Conservation (phyloP, 1,140 invertebrate species). For the Popillia japonica region DNA sequence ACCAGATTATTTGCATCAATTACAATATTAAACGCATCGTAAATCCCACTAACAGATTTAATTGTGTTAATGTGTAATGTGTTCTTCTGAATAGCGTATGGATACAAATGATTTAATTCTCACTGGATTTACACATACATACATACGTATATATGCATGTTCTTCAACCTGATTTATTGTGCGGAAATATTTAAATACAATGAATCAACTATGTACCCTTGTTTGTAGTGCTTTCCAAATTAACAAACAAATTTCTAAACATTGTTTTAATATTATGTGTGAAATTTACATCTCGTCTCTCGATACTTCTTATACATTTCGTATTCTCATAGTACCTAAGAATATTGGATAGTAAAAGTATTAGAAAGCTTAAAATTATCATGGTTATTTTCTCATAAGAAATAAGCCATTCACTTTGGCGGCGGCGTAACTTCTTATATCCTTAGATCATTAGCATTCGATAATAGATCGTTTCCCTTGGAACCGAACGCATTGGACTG, state of each 20-base stretch:
- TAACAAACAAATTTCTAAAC: background rate
- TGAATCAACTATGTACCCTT: too few species aligned
- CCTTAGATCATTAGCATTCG: constrained; percentile 1
- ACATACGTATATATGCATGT: too few species aligned
- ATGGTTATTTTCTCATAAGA: constrained; percentile 16
- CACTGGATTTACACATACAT: too few species aligned
- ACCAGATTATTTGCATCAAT: too few species aligned
- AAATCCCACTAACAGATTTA: too few species aligned
- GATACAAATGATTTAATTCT: too few species aligned
- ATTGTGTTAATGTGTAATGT: too few species aligned
- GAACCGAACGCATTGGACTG: background rate
- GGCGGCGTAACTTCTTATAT: background rate
- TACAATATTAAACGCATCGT: too few species aligned
- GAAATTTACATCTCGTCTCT: too few species aligned
- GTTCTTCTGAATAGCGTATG: too few species aligned
- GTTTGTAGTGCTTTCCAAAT: background rate
- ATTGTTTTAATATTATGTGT: background rate
- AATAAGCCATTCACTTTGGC: constrained; percentile 4
- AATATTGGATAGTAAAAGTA: constrained; percentile 15
- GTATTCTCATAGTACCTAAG: background rate
- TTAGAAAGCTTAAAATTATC: constrained; percentile 21
- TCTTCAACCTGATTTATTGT: too few species aligned
- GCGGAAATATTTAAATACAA: too few species aligned
- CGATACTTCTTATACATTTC: background rate
- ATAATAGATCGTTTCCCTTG: background rate